Evolutionary conservation across 2,113 vertebrate species (phyloP).

Genomic region (Oncorhynchus mykiss): DNA sequence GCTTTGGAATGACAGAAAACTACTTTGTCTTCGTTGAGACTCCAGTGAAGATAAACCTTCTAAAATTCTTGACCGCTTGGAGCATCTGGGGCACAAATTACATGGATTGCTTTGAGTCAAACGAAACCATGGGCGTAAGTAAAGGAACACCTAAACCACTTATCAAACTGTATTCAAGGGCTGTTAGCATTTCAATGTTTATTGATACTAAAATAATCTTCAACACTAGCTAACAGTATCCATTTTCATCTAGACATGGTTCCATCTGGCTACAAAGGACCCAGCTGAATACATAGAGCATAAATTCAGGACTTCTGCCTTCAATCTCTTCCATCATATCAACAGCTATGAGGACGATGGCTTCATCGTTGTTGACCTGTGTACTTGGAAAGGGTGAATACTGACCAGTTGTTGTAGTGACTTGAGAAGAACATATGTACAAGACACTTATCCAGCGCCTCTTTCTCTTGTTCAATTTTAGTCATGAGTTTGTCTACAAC

Average conservation of each 20-base stretch:
- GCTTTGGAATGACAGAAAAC: constrained; percentile 85
- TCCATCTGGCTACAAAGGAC: constrained; percentile 84
- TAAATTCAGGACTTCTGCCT: constrained; percentile 83
- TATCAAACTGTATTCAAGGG: no score
- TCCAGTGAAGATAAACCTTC: constrained; percentile 85
- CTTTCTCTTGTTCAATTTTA: background rate
- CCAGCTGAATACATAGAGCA: constrained; percentile 77
- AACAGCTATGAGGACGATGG: constrained; percentile 85
- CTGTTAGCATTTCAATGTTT: no score
- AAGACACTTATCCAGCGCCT: background rate
- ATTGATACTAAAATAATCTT: no score
- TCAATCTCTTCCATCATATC: constrained; percentile 89
- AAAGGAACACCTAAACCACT: background rate
- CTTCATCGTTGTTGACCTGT: constrained; percentile 83
- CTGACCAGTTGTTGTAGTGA: background rate
- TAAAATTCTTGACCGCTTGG: constrained; percentile 87
- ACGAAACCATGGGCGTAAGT: constrained; percentile 84
- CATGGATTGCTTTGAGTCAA: constrained; percentile 88
- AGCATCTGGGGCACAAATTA: constrained; percentile 86
- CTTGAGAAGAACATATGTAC: no score
- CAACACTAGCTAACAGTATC: background rate
- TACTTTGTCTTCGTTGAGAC: constrained; percentile 87
- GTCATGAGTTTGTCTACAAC: constrained; percentile 80
- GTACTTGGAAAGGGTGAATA: constrained; percentile 84
- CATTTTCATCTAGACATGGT: constrained; percentile 77